Base-by-base conservation (phyloP, 1,140 invertebrate species). In the Linepithema humile region DNA sequence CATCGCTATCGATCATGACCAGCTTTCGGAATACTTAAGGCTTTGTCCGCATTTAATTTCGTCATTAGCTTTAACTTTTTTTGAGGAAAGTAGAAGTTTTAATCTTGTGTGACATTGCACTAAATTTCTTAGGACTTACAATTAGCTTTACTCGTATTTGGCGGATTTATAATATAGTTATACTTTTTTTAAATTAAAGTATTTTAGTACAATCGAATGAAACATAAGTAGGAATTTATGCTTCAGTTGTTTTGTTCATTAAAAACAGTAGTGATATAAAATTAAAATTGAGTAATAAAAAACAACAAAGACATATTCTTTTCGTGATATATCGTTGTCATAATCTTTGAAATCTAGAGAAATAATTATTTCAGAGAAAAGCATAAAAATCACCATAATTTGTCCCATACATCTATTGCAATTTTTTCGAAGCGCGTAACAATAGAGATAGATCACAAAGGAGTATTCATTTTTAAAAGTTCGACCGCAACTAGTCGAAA, bases 21-120 rank as follows among this genome's bases (percentile, higher is more conserved):
- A 65, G 57, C 73, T 64, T 77, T 64, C 40, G 23, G 57, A 75
- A 75, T 62, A 45, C 73, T 75, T 65, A 38, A 77, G 60, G 59
- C 40, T 77, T 77, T 65, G 40, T 75, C 20, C 29, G 59, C 29
- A 65, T 77, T 77, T 77, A 77, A 77, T 77, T 77, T 77, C n/a
- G 40, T 15, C 59, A n/a, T 35, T 26, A 65, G 32, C 29, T n/a
- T 50, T 29, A 65, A 65, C 50, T 65, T 77, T 77, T n/a, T 75
- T 77, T 45, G 20, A 15, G 12, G 40, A 1, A 40, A 35, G 3
- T 62, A 17, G 17, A 50, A 75, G 40, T 65, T 77, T 64, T 48
- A 29, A 65, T 64, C 26, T 26, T 15, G 26, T n/a, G 23, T 60
- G 38, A 74, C 38, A 23, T 35, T n/a, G 40, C 64, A 3, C n/a